Evolutionary conservation across 2,888 invertebrate species (phyloP).

Genomic region (Leuctra nigra): DNA sequence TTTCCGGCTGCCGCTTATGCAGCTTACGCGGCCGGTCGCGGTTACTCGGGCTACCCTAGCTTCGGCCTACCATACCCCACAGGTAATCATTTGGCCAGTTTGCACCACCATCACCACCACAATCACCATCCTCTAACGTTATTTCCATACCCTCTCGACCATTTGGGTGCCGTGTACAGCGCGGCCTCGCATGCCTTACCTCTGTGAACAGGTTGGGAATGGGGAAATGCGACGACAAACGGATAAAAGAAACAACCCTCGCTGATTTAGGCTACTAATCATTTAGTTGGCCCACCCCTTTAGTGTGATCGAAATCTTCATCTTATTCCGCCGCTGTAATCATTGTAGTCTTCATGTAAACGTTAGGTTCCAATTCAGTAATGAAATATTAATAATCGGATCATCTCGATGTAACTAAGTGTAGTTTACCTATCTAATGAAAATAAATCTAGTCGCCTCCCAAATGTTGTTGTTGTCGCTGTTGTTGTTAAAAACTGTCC

Average conservation of each 20-base stretch:
- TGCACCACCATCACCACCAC: constrained; percentile 61
- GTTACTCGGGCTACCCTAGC: constrained; percentile 96
- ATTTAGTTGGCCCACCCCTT: no score
- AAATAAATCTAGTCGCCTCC: no score
- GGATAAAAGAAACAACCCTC: no score
- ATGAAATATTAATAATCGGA: background rate
- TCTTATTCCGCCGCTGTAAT: no score
- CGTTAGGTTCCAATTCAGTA: no score
- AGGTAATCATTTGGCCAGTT: constrained; percentile 84
- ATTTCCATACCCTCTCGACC: constrained; percentile 37
- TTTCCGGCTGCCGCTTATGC: constrained; percentile 93
- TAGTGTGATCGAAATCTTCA: no score
- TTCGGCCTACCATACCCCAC: constrained; percentile 96
- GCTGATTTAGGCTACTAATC: no score
- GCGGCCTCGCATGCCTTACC: constrained; percentile 60
- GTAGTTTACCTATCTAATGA: background rate
- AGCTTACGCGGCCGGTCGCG: constrained; percentile 93
- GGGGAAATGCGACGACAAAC: no score
- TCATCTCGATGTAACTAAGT: background rate
- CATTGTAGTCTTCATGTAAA: no score
- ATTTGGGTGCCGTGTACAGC: constrained; percentile 43
- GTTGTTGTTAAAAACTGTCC: no score
- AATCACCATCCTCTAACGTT: constrained; percentile 35
- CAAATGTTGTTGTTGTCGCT: no score
- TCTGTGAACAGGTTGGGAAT: constrained; percentile 59